Percentiles rank a stretch among this genome's conserved stretches.
phyloP scores from a whole-genome alignment of 2,113 vertebrate species.

The Indicator indicator region DNA sequence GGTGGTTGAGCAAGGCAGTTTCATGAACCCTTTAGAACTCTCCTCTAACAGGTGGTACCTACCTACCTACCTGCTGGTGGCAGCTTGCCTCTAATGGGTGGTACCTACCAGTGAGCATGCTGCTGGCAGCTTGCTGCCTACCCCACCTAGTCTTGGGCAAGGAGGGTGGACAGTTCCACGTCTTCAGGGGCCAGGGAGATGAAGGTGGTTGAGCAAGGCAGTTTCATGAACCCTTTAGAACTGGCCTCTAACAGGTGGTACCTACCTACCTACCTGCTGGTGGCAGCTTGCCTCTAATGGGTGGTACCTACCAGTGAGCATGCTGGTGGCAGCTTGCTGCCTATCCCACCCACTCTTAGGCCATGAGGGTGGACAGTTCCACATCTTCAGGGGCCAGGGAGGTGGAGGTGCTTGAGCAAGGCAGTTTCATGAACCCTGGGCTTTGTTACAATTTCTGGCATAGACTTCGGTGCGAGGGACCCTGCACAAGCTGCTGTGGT shows the following conservation, averaged over 20 bases:
- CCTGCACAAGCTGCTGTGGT: not conserved
- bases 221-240: no score
- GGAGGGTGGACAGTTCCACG: not conserved
- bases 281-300: not conserved
- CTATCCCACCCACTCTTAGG: not conserved
- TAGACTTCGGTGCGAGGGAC: not conserved
- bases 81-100: not conserved
- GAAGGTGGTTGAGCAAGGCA: no score
- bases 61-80: no score
- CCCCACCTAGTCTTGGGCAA: not conserved
- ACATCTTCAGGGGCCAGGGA: not conserved
- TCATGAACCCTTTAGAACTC: no score
- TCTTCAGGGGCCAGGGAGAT: no score
- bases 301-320: not conserved
- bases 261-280: no score
- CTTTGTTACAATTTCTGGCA: fast-evolving
- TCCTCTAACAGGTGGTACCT: no score
- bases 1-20: no score
- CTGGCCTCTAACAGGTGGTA: no score
- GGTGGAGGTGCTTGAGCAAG: not conserved
- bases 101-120: fast-evolving
- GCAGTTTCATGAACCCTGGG: not conserved
- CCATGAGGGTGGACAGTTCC: not conserved
- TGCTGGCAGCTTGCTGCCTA: not conserved
- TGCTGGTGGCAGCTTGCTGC: not conserved